Percentiles rank a stretch among this genome's conserved stretches.
phyloP scores from a whole-genome alignment of 2,888 invertebrate genomes.

The Teinopalpus imperialis region DNA sequence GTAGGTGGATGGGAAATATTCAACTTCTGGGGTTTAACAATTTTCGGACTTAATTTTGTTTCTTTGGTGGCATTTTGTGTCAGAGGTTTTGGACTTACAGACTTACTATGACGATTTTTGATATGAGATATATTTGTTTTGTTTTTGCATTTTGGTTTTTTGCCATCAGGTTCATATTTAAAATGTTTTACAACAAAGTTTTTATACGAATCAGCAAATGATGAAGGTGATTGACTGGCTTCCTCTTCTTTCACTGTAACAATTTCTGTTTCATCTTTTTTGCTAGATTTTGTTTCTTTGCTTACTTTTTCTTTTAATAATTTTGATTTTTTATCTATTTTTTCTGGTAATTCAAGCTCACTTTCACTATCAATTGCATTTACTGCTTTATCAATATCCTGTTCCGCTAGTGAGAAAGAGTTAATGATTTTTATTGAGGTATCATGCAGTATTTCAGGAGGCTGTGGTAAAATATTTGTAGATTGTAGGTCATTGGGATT shows the following conservation, averaged over 20 bases:
- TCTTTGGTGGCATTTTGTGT: constrained; percentile 11
- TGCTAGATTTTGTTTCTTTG: background rate
- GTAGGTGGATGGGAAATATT: background rate
- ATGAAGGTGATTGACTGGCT: constrained; percentile 37
- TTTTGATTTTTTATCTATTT: constrained; percentile 3
- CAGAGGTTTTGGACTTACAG: constrained; percentile 11
- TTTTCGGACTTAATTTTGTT: background rate
- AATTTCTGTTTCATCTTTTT: background rate
- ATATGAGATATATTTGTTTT: constrained; percentile 50
- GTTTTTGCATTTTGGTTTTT: constrained; percentile 39
- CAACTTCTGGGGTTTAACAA: background rate
- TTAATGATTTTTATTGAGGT: constrained; percentile 31
- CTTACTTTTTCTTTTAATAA: background rate
- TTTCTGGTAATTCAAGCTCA: background rate
- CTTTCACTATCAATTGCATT: constrained; percentile 20
- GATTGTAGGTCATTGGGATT: too few species aligned
- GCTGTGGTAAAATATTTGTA: too few species aligned
- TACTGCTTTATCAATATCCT: constrained; percentile 25
- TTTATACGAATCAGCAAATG: constrained; percentile 60
- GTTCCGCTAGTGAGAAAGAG: constrained; percentile 34
- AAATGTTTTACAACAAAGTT: constrained; percentile 52
- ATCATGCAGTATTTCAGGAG: background rate
- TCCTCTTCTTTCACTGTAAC: constrained; percentile 11
- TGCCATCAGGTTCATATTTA: background rate
- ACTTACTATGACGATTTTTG: constrained; percentile 45